phyloP scores from a whole-genome alignment of 2,888 invertebrate species.

The Chymomyza caudatula region DNA sequence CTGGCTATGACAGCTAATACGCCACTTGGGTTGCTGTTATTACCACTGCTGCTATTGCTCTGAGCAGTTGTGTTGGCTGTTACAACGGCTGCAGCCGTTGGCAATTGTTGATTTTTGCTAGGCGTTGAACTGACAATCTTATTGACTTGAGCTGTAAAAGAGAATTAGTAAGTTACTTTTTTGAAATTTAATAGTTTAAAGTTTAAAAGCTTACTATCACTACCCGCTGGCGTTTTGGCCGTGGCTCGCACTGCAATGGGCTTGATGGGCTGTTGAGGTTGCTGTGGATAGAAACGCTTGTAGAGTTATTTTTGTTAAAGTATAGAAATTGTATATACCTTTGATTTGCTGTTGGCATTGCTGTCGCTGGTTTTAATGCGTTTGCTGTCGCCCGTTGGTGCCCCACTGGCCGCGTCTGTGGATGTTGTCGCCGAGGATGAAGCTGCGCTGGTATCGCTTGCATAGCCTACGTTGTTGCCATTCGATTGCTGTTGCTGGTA shows the following conservation, averaged over 20 bases:
- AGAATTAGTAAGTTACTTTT: not conserved
- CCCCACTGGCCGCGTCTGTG: conserved; percentile 46
- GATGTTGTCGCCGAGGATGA: conserved; percentile 62
- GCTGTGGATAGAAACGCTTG: conserved; percentile 21
- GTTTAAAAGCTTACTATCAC: conserved; percentile 74
- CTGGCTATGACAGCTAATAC: conserved; percentile 41
- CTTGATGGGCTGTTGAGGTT: conserved; percentile 86
- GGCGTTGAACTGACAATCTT: conserved; percentile 78
- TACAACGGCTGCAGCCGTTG: conserved; percentile 71
- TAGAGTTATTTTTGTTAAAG: not conserved
- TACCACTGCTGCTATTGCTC: conserved; percentile 37
- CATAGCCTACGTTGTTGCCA: conserved; percentile 60
- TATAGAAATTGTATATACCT: conserved; percentile 75
- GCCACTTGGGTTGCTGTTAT: conserved; percentile 40
- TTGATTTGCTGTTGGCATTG: conserved; percentile 76
- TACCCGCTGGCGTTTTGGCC: conserved; percentile 79
- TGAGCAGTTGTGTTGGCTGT: conserved; percentile 45
- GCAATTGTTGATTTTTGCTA: conserved; percentile 76
- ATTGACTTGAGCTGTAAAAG: conserved; percentile 58
- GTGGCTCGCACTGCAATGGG: conserved; percentile 88
- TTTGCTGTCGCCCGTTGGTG: conserved; percentile 33
- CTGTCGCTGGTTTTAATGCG: conserved; percentile 80
- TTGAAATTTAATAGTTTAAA: not conserved
- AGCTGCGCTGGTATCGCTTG: conserved; percentile 62
- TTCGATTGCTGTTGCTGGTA: conserved; percentile 46